phyloP scores from a whole-genome alignment of 2,113 vertebrate genomes.

The Anarhynchus alexandrinus region DNA sequence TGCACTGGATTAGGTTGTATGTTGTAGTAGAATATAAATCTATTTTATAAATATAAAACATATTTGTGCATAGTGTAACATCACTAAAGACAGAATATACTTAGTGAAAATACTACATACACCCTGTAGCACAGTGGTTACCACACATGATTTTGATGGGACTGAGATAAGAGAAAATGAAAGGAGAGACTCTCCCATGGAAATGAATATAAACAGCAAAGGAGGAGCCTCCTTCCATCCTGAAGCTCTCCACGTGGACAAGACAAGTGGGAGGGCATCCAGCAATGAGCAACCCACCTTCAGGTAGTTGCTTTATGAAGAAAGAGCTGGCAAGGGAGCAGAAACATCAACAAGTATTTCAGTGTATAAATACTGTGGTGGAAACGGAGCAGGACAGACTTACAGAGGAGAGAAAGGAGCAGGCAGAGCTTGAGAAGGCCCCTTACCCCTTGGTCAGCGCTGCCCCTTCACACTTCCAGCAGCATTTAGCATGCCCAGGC shows the following conservation, averaged over 20 bases:
- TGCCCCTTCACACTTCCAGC: background rate
- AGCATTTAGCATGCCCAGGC: background rate
- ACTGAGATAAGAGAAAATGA: background rate
- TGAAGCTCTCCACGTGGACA: background rate
- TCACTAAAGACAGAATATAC: background rate
- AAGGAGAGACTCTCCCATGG: background rate
- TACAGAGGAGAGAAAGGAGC: background rate
- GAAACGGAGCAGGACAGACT: background rate
- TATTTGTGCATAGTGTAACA: background rate
- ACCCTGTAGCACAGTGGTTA: background rate
- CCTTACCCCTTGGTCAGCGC: rapidly evolving
- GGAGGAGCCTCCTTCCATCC: background rate
- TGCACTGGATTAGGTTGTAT: background rate
- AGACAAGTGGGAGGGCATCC: background rate
- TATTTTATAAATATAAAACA: background rate
- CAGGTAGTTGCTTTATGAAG: background rate
- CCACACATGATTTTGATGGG: background rate
- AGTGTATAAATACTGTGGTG: background rate
- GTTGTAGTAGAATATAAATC: background rate
- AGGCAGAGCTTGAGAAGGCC: background rate
- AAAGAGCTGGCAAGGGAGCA: background rate
- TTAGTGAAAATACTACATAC: background rate
- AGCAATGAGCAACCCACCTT: background rate
- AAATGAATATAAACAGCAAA: background rate
- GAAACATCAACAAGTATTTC: background rate